Conservation (phyloP, 2,888 invertebrate species). For the Leptarthrus brevirostris region DNA sequence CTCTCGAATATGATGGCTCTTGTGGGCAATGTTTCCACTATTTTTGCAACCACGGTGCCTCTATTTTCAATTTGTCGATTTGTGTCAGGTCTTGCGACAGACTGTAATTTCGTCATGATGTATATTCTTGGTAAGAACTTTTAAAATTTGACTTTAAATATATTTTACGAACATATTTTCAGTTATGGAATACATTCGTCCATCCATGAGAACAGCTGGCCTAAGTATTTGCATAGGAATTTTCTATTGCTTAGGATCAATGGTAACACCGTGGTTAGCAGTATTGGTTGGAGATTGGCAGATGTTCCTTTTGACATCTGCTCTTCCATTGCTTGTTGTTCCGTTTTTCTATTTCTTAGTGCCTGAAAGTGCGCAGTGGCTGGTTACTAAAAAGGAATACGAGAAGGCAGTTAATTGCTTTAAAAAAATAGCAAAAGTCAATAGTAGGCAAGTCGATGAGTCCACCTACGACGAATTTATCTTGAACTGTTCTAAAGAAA, state of each 20-base stretch:
- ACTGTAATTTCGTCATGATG: constrained; percentile 73
- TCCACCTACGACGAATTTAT: constrained; percentile 60
- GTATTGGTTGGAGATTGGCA: constrained; percentile 68
- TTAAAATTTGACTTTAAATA: background rate
- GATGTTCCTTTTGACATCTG: constrained; percentile 68
- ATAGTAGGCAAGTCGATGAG: constrained; percentile 66
- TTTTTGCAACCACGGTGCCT: constrained; percentile 66
- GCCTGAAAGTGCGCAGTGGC: constrained; percentile 73
- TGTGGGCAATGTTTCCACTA: constrained; percentile 69
- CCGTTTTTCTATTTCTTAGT: constrained; percentile 69
- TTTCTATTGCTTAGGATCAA: constrained; percentile 71
- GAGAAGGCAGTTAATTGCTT: constrained; percentile 69
- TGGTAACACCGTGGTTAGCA: constrained; percentile 69
- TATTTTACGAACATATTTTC: background rate
- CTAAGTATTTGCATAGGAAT: constrained; percentile 72
- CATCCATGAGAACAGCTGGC: constrained; percentile 66
- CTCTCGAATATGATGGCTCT: constrained; percentile 69
- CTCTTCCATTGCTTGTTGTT: constrained; percentile 68
- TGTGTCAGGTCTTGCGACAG: constrained; percentile 72
- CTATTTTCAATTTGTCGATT: constrained; percentile 70
- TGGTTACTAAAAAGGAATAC: constrained; percentile 69
- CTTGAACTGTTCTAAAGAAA: constrained; percentile 59
- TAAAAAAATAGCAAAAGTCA: constrained; percentile 69
- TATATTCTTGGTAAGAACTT: constrained; percentile 70
- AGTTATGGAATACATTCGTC: constrained; percentile 68